phyloP scores from a whole-genome alignment of 1,140 invertebrate genomes.

The Hyphantria cunea region DNA sequence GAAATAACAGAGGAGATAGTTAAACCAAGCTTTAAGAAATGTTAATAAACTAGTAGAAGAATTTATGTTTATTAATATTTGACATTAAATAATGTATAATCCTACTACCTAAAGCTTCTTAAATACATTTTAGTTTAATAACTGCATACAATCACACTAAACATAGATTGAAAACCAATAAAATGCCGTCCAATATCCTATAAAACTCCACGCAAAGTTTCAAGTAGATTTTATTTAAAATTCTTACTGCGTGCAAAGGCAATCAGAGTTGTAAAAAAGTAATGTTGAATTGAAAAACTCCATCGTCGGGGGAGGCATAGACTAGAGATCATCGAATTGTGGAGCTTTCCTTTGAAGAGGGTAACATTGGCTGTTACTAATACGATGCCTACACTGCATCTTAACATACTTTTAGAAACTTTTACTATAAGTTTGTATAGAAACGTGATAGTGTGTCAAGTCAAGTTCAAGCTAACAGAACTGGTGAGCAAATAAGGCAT shows the following conservation, averaged over 20 bases:
- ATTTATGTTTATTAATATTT: no score
- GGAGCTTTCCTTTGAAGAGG: not conserved
- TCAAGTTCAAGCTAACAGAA: no score
- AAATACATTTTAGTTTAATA: not conserved
- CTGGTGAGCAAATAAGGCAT: no score
- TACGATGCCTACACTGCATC: no score
- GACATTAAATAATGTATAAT: no score
- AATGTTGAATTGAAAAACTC: constrained; percentile 20
- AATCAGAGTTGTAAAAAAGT: constrained; percentile 45
- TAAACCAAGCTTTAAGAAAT: no score
- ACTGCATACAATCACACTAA: constrained; percentile 19
- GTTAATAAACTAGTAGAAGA: no score
- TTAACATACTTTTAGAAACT: no score
- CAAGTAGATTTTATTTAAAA: constrained; percentile 49
- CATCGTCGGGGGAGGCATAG: not conserved
- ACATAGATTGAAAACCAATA: constrained; percentile 47
- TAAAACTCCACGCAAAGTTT: constrained; percentile 38
- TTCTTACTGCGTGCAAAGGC: constrained; percentile 42
- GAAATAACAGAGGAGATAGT: no score
- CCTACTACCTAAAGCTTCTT: no score
- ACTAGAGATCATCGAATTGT: not conserved
- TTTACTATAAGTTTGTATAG: no score
- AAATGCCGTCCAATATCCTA: constrained; percentile 44
- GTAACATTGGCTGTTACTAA: not conserved
- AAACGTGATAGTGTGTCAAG: no score